Evolutionary conservation across 2,888 invertebrate species (phyloP), one percentile per base, ranked within the genome.

Genomic region (Xanthorhoe designata): DNA sequence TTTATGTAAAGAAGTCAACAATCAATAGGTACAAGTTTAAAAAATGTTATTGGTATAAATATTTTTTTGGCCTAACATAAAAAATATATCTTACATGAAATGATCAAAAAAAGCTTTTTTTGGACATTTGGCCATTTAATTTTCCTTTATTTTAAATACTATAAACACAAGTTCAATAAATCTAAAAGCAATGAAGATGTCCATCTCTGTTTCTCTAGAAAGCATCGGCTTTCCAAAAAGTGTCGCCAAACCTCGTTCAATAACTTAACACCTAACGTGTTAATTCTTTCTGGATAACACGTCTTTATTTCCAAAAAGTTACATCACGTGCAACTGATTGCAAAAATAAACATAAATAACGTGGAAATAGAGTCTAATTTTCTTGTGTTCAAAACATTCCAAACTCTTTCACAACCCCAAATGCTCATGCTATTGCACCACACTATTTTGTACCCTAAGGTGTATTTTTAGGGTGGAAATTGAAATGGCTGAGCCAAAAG

Each of bases 261-360:
- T 85, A 84, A 85, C 74, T 85, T 86, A 77, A 85, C 87, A 86
- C 83, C 72, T 77, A 73, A 78, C 70, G 81, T 80, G 83, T 83
- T 82, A 85, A 84, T 82, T 83, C 69, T 71, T 74, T 70, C 68
- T 65, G 72, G 73, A 79, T 72, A 50, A 58, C 18, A 42, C 8
- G 10, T 18, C 3, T 29, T 45, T n/a, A 56, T 15, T 29, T n/a
- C 7, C 4, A 64, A 65, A 54, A 64, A 15, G 17, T 8, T 18
- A 9, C 17, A 19, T 42, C 47, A 9, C 2, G 38, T 45, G 32
- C 1, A 17, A 58, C 52, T 35, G n/a, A 7, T n/a, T 9, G 1
- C 7, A 2, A 32, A 42, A 62, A 53, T 17, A 0, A 17, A 17
- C 45, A 19, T 0, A 59, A 47, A 45, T 13, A 0, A 0, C 0